Percentiles rank a stretch among this genome's conserved stretches.
Evolutionary conservation across 2,888 invertebrate genomes (phyloP).

Genomic region (Acanthosoma haemorrhoidale): DNA sequence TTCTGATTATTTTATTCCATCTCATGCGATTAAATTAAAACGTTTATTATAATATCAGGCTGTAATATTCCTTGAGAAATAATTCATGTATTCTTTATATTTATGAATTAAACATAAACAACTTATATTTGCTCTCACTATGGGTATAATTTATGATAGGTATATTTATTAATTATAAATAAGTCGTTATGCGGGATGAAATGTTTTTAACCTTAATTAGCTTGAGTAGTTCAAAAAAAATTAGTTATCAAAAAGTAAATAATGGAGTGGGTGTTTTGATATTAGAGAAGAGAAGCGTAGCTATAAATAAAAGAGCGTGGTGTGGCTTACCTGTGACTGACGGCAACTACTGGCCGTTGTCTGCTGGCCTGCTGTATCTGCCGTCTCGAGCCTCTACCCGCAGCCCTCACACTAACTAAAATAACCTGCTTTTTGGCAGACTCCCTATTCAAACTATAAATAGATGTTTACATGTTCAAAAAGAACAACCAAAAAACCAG

Average conservation of each 20-base stretch:
- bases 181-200: no score
- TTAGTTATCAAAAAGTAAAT: not conserved
- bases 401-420: slow-evolving; percentile 19
- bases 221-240: not conserved
- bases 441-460: slow-evolving; percentile 31
- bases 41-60: no score
- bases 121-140: no score
- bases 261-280: no score
- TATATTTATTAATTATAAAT: no score
- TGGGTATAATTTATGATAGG: no score
- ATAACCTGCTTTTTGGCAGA: slow-evolving; percentile 26
- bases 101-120: no score
- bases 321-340: not conserved
- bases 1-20: no score
- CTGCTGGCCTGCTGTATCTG: not conserved
- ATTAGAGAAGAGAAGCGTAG: not conserved
- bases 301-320: not conserved
- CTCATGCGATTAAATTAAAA: no score
- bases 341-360: no score
- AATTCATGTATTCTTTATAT: no score
- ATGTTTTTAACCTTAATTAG: not conserved
- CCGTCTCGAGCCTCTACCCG: not conserved
- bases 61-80: no score
- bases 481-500: slow-evolving; percentile 32
- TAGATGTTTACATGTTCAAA: slow-evolving; percentile 37